phyloP scores from a whole-genome alignment of 2,888 invertebrate genomes.

The Lycocerus yunnanus region DNA sequence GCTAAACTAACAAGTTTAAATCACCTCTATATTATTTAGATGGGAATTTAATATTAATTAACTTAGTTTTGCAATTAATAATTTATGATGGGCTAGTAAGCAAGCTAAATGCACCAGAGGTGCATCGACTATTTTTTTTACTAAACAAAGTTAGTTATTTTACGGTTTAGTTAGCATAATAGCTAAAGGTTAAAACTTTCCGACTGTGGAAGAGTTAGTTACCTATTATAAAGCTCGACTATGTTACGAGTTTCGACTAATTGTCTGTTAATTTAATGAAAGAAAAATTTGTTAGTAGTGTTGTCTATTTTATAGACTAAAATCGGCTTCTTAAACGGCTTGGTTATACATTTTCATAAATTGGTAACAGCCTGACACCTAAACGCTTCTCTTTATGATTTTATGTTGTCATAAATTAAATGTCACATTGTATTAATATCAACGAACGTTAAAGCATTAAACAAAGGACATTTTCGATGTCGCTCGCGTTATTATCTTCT shows the following conservation, averaged over 20 bases:
- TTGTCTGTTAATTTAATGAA: background rate
- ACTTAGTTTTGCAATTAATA: background rate
- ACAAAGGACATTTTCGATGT: conserved; percentile 47
- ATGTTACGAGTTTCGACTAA: background rate
- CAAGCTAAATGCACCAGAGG: background rate
- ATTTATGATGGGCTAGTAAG: background rate
- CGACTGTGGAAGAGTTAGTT: background rate
- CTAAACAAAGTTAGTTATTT: background rate
- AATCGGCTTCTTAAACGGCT: conserved; percentile 1
- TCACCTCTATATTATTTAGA: background rate
- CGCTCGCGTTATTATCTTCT: conserved; percentile 37
- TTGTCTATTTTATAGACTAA: background rate
- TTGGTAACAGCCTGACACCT: conserved; percentile 33
- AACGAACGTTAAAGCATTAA: conserved; percentile 42
- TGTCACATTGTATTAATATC: conserved; percentile 48
- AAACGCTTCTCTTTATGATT: conserved; percentile 43
- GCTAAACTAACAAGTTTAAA: background rate
- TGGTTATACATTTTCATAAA: conserved; percentile 35
- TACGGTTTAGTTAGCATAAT: background rate
- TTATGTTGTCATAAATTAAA: conserved; percentile 46
- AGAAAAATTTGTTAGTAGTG: background rate
- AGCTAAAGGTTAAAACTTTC: background rate
- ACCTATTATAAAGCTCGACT: background rate
- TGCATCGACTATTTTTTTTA: background rate
- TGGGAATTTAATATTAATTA: background rate